A percentile compares a stretch with the other conserved stretches of the same genome.
Evolutionary conservation across 2,113 vertebrate genomes (phyloP).

Genomic region (Corythaeola cristata): DNA sequence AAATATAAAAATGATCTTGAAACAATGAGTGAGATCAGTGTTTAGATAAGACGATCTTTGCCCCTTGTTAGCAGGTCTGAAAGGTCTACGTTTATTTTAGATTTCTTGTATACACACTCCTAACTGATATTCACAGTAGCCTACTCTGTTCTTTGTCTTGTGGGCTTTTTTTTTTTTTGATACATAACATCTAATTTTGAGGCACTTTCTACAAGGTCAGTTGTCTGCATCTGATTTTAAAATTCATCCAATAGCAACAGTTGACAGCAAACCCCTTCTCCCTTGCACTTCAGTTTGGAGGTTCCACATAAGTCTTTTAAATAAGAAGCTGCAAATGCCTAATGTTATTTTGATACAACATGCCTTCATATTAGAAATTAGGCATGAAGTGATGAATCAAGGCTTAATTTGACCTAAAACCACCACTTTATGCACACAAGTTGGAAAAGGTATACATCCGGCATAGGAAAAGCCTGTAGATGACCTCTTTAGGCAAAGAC

Average conservation of each 20-base stretch:
- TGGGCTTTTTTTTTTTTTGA: not conserved
- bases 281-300: not conserved
- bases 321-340: not conserved
- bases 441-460: not conserved
- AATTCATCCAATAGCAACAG: not conserved
- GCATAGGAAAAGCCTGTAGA: not conserved
- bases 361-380: not conserved
- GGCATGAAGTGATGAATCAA: not conserved
- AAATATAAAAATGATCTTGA: conserved; percentile 33
- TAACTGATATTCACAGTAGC: not conserved
- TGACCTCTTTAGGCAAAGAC: not conserved
- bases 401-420: not conserved
- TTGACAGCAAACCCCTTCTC: not conserved
- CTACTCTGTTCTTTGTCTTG: not conserved
- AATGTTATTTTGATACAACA: not conserved
- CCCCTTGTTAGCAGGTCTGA: not conserved
- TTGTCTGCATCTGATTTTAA: not conserved
- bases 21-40: not conserved
- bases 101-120: not conserved
- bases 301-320: not conserved
- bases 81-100: not conserved
- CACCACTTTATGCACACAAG: not conserved
- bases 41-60: not conserved
- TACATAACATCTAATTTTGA: not conserved
- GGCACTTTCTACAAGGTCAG: not conserved